phyloP scores from a whole-genome alignment of 2,888 invertebrate species.

The Andrena fulva region DNA sequence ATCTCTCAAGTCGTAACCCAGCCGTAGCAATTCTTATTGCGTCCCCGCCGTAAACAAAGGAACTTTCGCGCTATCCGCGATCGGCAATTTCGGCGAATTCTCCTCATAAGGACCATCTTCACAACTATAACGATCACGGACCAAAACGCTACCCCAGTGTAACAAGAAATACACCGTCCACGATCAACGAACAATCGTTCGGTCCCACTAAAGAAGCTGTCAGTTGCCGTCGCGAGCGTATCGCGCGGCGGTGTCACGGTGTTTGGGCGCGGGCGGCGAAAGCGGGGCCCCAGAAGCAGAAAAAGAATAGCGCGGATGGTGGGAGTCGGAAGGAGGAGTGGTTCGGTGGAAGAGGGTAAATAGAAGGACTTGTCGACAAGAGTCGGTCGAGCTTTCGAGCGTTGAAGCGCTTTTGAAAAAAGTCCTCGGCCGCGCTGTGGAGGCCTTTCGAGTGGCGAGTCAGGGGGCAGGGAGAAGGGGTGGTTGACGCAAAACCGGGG shows the following conservation, averaged over 20 bases:
- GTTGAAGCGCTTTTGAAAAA: slow-evolving; percentile 70
- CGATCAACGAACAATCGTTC: not conserved
- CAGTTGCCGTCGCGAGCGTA: not conserved
- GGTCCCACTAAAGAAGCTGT: not conserved
- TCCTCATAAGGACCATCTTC: too few species aligned
- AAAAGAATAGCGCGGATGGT: not conserved
- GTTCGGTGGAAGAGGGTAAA: slow-evolving; percentile 48
- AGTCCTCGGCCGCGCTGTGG: slow-evolving; percentile 48
- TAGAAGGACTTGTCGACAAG: slow-evolving; percentile 62
- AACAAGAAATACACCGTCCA: too few species aligned
- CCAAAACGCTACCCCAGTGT: too few species aligned
- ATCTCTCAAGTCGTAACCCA: too few species aligned
- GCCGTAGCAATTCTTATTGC: too few species aligned
- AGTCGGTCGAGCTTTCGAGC: slow-evolving; percentile 62
- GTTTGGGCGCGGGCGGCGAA: not conserved
- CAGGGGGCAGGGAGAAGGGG: not conserved
- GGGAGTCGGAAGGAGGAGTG: not conserved
- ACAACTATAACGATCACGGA: too few species aligned
- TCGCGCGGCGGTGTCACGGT: not conserved
- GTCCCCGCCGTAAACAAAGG: too few species aligned
- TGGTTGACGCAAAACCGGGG: slow-evolving; percentile 37
- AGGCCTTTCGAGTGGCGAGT: slow-evolving; percentile 56
- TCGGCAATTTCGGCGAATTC: too few species aligned
- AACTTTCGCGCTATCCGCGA: too few species aligned
- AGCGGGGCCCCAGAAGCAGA: not conserved